Evolutionary conservation across 1,140 invertebrate genomes (phyloP).

Genomic region (Cydia pomonella): DNA sequence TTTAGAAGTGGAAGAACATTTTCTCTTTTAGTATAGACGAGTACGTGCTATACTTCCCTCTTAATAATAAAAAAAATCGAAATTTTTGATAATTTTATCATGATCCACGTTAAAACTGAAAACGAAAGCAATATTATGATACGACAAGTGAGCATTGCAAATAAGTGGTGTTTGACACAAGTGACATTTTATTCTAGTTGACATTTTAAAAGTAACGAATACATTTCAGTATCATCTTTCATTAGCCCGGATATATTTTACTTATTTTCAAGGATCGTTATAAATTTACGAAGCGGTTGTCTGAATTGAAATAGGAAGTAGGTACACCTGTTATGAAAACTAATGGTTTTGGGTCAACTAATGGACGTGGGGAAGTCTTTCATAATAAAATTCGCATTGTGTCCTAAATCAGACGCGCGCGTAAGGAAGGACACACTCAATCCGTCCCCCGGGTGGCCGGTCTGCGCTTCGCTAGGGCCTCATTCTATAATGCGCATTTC

Average conservation of each 20-base stretch:
- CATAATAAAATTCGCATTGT: conserved; percentile 37
- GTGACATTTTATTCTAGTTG: too few species aligned
- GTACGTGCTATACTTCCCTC: too few species aligned
- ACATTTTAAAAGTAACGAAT: too few species aligned
- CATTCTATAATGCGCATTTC: neutral
- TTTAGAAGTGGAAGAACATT: too few species aligned
- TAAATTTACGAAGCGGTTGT: neutral
- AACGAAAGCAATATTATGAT: too few species aligned
- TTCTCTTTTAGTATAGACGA: too few species aligned
- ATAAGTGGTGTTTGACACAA: too few species aligned
- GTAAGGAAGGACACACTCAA: conserved; percentile 41
- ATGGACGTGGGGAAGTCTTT: conserved; percentile 40
- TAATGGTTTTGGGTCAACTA: conserved; percentile 39
- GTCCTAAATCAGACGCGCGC: conserved; percentile 38
- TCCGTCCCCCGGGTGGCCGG: conserved; percentile 39
- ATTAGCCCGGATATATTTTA: neutral
- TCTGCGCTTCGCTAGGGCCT: conserved; percentile 34
- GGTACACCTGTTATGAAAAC: conserved; percentile 29
- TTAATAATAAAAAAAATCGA: too few species aligned
- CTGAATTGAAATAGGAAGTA: conserved; percentile 18
- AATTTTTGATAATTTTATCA: too few species aligned
- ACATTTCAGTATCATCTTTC: too few species aligned
- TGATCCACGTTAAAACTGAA: too few species aligned
- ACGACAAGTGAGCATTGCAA: too few species aligned
- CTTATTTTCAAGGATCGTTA: neutral